These are phyloP conservation scores for Limnephilus lunatus DNA, from an alignment of 2,888 invertebrate genomes.

Conservation along the genomic window DNA sequence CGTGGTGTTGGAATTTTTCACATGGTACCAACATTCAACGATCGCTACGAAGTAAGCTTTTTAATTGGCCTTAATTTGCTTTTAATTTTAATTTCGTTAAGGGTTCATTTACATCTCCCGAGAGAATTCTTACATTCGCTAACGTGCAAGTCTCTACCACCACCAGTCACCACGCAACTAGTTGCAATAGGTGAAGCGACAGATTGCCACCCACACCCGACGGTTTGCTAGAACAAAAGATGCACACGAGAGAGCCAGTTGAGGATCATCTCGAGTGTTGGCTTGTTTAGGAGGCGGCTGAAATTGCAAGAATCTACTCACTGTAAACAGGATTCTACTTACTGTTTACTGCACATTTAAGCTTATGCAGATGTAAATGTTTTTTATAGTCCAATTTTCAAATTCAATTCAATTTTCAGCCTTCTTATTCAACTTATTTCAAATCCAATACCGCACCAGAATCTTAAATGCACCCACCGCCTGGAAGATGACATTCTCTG, in stretches of 20 bases:
- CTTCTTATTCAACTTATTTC: background rate
- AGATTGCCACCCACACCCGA: background rate
- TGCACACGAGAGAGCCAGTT: conserved; percentile 49
- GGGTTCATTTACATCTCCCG: background rate
- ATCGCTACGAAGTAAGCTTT: background rate
- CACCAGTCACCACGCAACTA: conserved; percentile 52
- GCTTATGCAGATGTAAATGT: background rate
- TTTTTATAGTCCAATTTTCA: background rate
- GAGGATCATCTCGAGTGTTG: conserved; percentile 39
- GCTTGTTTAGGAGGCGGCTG: conserved; percentile 41
- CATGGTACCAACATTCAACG: background rate
- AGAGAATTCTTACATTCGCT: background rate
- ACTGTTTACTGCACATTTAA: background rate
- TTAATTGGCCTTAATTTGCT: conserved; percentile 3
- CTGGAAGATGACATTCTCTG: no score
- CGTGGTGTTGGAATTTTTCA: background rate
- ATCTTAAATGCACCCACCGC: no score
- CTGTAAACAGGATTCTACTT: background rate
- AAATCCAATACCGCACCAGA: no score
- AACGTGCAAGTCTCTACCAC: background rate
- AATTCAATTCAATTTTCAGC: background rate
- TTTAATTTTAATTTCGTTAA: background rate
- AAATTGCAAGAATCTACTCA: background rate
- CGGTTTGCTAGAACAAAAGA: conserved; percentile 58
- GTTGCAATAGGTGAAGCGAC: conserved; percentile 52